Conservation (phyloP, 2,888 invertebrate species). For the Calameuta filiformis region DNA sequence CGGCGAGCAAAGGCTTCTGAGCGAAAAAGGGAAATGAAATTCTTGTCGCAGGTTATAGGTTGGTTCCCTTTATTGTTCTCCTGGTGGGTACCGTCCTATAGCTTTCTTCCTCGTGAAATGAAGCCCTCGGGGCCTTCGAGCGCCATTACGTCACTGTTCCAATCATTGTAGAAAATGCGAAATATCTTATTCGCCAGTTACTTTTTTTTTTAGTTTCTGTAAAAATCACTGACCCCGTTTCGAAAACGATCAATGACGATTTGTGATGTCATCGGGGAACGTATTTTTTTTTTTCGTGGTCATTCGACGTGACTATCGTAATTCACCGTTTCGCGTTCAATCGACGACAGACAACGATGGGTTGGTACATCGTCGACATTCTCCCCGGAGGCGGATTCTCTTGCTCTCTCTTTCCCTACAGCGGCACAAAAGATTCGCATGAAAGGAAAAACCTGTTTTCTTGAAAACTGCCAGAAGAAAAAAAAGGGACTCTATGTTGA, state of each 20-base stretch:
- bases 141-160: neutral
- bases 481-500: slow-evolving; percentile 9
- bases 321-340: neutral
- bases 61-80: slow-evolving; percentile 33
- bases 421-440: slow-evolving; percentile 3
- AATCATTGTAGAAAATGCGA: neutral
- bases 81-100: slow-evolving; percentile 6
- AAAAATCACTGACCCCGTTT: neutral
- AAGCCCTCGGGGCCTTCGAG: slow-evolving; percentile 25
- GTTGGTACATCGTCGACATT: neutral
- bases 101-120: slow-evolving; percentile 25
- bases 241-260: neutral
- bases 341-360: neutral
- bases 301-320: neutral
- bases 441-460: slow-evolving; percentile 29
- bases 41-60: slow-evolving; percentile 39
- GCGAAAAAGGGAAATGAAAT: slow-evolving; percentile 54
- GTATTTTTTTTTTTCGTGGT: neutral
- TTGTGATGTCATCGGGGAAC: neutral
- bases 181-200: neutral
- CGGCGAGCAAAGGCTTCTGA: slow-evolving; percentile 30
- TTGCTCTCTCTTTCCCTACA: neutral
- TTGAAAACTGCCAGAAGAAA: slow-evolving; percentile 16
- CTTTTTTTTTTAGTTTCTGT: neutral
- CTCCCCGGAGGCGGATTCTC: neutral